Conservation (phyloP, 2,113 vertebrate species). For the Sarotherodon lohbergeri region DNA sequence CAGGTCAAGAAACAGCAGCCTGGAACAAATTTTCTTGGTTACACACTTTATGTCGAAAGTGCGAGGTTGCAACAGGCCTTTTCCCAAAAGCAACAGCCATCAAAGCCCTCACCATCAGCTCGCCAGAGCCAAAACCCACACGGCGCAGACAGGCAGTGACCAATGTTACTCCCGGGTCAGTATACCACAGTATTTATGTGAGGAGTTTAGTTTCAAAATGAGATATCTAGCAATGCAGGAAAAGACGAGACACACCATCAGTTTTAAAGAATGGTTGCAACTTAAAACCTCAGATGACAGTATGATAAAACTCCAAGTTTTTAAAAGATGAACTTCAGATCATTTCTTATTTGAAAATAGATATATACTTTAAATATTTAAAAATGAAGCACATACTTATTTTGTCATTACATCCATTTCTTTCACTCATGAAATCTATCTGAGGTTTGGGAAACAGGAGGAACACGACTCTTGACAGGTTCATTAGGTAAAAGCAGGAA, state of each 20-base stretch:
- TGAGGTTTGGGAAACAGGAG: background rate
- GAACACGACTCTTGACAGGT: background rate
- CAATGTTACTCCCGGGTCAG: background rate
- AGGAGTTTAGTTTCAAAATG: background rate
- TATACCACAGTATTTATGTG: background rate
- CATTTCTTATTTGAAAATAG: background rate
- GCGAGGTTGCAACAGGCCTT: background rate
- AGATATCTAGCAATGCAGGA: background rate
- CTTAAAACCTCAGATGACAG: background rate
- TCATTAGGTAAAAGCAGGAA: background rate
- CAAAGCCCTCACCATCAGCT: background rate
- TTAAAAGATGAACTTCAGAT: background rate
- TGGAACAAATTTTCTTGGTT: background rate
- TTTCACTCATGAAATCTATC: background rate
- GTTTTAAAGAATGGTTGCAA: background rate
- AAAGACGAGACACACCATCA: background rate
- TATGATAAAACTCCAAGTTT: background rate
- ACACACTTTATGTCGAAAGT: background rate
- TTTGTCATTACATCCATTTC: background rate
- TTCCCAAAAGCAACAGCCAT: slow-evolving; percentile 9
- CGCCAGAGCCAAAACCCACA: slow-evolving; percentile 6
- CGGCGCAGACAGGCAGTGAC: slow-evolving; percentile 11
- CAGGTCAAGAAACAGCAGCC: background rate
- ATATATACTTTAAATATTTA: background rate
- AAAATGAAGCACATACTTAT: background rate